These are phyloP conservation scores for Dryobota labecula DNA, from an alignment of 2,888 invertebrate species.

Conservation along the genomic window DNA sequence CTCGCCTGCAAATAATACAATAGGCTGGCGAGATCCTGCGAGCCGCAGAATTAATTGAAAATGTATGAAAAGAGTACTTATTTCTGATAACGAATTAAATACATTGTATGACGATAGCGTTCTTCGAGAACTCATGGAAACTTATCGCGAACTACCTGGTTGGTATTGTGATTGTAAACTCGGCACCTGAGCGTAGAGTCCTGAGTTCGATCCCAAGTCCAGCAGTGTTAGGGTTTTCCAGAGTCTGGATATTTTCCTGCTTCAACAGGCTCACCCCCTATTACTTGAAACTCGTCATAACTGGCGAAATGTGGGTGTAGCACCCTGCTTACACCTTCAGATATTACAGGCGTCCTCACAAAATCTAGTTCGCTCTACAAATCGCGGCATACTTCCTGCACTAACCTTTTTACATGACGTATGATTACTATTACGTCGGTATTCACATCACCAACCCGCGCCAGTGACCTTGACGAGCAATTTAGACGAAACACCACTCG, in stretches of 20 bases:
- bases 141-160: background rate
- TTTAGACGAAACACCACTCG: constrained; percentile 38
- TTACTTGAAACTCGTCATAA: background rate
- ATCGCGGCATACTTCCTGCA: background rate
- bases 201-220: background rate
- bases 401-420: background rate
- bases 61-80: constrained; percentile 31
- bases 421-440: constrained; percentile 17
- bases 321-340: background rate
- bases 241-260: background rate
- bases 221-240: background rate
- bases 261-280: background rate
- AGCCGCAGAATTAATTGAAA: constrained; percentile 33
- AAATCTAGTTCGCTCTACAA: background rate
- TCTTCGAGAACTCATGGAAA: background rate
- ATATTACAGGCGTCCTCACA: background rate
- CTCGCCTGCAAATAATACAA: constrained; percentile 33
- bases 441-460: constrained; percentile 15
- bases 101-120: background rate
- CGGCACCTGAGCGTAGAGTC: background rate
- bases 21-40: constrained; percentile 24
- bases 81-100: constrained; percentile 39
- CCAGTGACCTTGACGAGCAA: constrained; percentile 43
- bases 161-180: background rate
- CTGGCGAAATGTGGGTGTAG: too few species aligned